A percentile compares a stretch with the other conserved stretches of the same genome.
These are phyloP conservation scores for Zele albiditarsus DNA, from an alignment of 2,888 invertebrate species.

Conservation along the genomic window DNA sequence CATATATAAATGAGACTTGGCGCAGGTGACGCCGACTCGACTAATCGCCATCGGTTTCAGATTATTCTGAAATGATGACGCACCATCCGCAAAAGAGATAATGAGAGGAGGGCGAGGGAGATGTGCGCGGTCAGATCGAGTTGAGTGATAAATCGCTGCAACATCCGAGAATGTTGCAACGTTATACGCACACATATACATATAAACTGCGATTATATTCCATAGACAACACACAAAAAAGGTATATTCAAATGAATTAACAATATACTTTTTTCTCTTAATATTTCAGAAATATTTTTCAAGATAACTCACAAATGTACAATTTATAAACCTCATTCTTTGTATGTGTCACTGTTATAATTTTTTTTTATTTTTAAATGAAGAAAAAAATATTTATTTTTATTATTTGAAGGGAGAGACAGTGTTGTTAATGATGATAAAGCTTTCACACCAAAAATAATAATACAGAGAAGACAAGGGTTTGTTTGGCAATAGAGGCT, in stretches of 20 bases:
- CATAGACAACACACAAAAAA: no score
- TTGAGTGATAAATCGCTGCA: slow-evolving; percentile 60
- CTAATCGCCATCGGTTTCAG: slow-evolving; percentile 73
- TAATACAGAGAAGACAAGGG: not conserved
- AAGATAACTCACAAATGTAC: no score
- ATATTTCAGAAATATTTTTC: no score
- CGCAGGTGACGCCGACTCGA: slow-evolving; percentile 69
- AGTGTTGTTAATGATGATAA: slow-evolving; percentile 35
- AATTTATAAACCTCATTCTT: no score
- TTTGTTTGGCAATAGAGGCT: no score
- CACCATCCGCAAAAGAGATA: slow-evolving; percentile 39
- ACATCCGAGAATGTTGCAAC: slow-evolving; percentile 51
- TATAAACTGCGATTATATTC: slow-evolving; percentile 45
- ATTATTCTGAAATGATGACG: slow-evolving; percentile 73
- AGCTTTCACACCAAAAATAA: not conserved
- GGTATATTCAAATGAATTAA: no score
- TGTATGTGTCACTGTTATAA: no score
- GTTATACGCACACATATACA: slow-evolving; percentile 46
- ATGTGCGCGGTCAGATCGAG: slow-evolving; percentile 17
- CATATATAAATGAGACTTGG: slow-evolving; percentile 60
- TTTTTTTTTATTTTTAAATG: no score
- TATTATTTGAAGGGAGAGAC: no score
- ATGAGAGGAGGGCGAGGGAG: slow-evolving; percentile 23
- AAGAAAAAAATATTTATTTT: no score
- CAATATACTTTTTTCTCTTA: no score